Base-by-base conservation (phyloP, 2,888 invertebrate genomes). In the Drosophila phalerata region DNA sequence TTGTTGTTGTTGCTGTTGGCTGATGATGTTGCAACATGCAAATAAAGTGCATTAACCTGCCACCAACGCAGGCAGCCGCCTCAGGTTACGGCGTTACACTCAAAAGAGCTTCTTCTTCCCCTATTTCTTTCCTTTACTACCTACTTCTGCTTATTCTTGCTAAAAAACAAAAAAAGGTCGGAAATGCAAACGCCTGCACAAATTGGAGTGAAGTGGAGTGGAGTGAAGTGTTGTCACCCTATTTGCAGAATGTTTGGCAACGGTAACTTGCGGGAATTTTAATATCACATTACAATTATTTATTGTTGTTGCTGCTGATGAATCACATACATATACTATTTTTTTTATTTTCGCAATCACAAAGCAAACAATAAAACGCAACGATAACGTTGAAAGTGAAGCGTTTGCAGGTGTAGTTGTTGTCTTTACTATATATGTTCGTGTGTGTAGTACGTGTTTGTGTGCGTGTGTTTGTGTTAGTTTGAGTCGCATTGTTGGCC, bases 311-410 rank as follows among this genome's bases (percentile, higher is more conserved):
- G 30, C 55, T 61, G 40, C 43, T 69, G 62, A 55, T 81, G 81
- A 81, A 74, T 81, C 81, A 81, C 60, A 66, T 45, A 49, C 38
- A 55, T 49, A 58, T 61, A 57, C 62, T 52, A 63, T 66, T 67
- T 52, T 65, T 66, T 67, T 67, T 64, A 43, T 85, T 85, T 85
- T 85, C 84, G 88, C 85, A 85, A 85, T 89, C 88, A 69, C 68
- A 68, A 81, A 75, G 79, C 81, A 80, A 88, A 85, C 75, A 75
- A 60, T 75, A 61, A 69, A 85, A 81, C 83, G 80, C 88, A 85
- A 85, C 86, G 86, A 89, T 85, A 89, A 85, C 79, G 85, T 69
- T 75, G 88, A 89, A 89, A 88, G 88, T 85, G 89, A 85, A 89
- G 85, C 77, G 76, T 56, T 79, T 58, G 74, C 88, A 87, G 83